Evolutionary conservation across 2,113 vertebrate genomes (phyloP).

Genomic region (Odocoileus hemionus): DNA sequence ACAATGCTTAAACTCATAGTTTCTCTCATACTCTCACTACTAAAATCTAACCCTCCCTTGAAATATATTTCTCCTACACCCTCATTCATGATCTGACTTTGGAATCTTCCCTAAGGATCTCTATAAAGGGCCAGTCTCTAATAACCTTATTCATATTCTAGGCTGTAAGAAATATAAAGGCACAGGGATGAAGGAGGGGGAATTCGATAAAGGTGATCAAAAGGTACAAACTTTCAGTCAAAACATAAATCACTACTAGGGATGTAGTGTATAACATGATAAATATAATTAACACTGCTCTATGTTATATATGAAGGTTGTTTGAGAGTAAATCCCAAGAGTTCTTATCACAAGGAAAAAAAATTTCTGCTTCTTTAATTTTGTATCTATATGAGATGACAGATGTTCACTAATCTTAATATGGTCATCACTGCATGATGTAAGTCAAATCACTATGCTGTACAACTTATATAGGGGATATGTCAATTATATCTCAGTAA

Average conservation of each 20-base stretch:
- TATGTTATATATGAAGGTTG: not conserved
- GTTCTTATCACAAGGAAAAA: not conserved
- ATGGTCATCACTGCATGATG: not conserved
- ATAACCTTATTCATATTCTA: not conserved
- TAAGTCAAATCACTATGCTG: not conserved
- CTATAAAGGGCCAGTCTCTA: not conserved
- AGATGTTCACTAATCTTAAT: not conserved
- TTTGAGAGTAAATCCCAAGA: not conserved
- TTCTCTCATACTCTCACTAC: not conserved
- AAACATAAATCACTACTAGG: not conserved
- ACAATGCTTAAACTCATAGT: not conserved
- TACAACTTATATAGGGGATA: not conserved
- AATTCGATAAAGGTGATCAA: not conserved
- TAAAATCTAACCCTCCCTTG: not conserved
- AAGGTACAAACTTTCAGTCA: not conserved
- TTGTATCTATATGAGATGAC: not conserved
- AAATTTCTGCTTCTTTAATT: not conserved
- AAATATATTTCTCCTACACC: not conserved
- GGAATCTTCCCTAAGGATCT: not conserved
- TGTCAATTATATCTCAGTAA: not conserved
- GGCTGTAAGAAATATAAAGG: not conserved
- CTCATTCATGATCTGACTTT: not conserved
- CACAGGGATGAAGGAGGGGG: not conserved
- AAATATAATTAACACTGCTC: not conserved
- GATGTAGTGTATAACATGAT: not conserved